Evolutionary conservation across 2,113 vertebrate species (phyloP).

Genomic region (Phaethornis superciliosus): DNA sequence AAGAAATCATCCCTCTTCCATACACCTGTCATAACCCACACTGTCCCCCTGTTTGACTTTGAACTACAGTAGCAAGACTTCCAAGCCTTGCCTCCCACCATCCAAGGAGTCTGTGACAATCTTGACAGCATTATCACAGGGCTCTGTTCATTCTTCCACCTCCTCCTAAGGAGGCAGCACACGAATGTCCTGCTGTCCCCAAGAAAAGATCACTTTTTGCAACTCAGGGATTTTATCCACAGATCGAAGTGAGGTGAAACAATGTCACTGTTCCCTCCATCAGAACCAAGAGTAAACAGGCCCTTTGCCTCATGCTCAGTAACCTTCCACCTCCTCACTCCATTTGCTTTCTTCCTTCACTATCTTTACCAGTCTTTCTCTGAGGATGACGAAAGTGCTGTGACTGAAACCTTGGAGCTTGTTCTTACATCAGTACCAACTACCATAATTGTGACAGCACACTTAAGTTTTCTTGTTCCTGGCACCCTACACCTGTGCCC

Average conservation of each 20-base stretch:
- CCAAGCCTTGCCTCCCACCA: background rate
- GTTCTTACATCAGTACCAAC: background rate
- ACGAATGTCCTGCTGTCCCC: background rate
- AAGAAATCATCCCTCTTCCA: background rate
- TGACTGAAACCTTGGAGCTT: background rate
- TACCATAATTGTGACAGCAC: background rate
- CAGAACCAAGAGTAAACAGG: background rate
- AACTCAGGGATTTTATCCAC: background rate
- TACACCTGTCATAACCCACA: background rate
- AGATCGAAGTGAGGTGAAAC: background rate
- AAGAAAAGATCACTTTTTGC: background rate
- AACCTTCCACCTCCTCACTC: background rate
- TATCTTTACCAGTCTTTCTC: background rate
- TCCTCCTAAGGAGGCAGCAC: background rate
- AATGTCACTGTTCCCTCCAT: background rate
- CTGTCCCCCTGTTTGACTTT: background rate
- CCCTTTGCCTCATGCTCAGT: background rate
- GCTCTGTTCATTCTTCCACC: slow-evolving; percentile 6
- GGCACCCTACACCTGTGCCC: background rate
- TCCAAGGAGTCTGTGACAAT: background rate
- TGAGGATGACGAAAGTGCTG: background rate
- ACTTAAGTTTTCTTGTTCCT: background rate
- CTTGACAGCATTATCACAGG: slow-evolving; percentile 17
- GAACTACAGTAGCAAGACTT: background rate
- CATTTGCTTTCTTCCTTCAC: background rate